Percentiles rank a stretch among this genome's conserved stretches.
phyloP scores from a whole-genome alignment of 2,888 invertebrate genomes.

The Harpagoxenus sublaevis region DNA sequence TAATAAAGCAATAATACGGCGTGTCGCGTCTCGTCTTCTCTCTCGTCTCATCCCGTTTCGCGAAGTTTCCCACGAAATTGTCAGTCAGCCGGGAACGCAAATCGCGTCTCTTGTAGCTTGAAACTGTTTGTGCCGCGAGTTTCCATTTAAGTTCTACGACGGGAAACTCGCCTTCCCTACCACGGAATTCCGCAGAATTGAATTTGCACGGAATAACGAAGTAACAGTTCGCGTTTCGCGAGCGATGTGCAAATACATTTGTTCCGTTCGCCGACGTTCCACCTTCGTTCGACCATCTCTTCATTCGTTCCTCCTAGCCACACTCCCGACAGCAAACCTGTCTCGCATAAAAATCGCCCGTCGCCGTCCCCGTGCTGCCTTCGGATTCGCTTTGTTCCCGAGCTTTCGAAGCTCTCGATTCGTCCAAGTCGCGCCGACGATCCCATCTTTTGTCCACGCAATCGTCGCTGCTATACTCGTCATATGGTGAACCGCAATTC shows the following conservation, averaged over 20 bases:
- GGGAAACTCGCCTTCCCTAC: not conserved
- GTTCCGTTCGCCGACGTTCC: slow-evolving; percentile 22
- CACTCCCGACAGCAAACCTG: slow-evolving; percentile 27
- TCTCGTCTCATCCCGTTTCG: not conserved
- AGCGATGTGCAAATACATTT: slow-evolving; percentile 47
- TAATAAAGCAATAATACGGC: slow-evolving; percentile 20
- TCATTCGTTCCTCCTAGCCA: slow-evolving; percentile 20
- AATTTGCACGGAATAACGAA: slow-evolving; percentile 51
- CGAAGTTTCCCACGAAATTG: slow-evolving; percentile 17
- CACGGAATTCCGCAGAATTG: slow-evolving; percentile 29
- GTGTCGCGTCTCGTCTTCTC: not conserved
- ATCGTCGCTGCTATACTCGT: not conserved
- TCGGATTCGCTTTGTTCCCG: not conserved
- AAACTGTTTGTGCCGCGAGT: slow-evolving; percentile 42
- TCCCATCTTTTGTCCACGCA: not conserved
- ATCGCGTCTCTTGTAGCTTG: slow-evolving; percentile 10
- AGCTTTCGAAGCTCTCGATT: slow-evolving; percentile 5
- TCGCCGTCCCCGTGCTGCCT: not conserved
- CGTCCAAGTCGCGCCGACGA: not conserved
- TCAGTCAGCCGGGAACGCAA: slow-evolving; percentile 30
- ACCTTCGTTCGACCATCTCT: not conserved
- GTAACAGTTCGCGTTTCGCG: slow-evolving; percentile 41
- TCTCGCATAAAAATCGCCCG: slow-evolving; percentile 34
- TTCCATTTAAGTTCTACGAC: slow-evolving; percentile 44
- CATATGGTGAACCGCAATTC: not conserved